Conservation (phyloP, 2,888 invertebrate genomes). For the Philaethria dido region DNA sequence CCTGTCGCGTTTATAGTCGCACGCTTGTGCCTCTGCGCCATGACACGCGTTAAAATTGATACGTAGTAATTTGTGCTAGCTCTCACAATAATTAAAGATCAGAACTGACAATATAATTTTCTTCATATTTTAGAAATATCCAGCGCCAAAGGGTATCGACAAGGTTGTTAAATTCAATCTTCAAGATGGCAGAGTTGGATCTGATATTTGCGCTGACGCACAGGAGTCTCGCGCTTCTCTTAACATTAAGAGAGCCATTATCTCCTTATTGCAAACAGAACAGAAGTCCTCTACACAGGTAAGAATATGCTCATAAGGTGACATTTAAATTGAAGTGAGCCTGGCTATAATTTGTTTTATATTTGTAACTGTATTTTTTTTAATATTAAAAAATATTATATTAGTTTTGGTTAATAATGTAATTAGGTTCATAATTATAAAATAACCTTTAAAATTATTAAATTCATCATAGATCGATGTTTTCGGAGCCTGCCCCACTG, state of each 20-base stretch:
- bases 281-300: slow-evolving; percentile 77
- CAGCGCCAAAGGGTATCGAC: slow-evolving; percentile 85
- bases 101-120: background rate
- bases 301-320: background rate
- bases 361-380: too few relatives aligned
- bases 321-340: too few relatives aligned
- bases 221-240: slow-evolving; percentile 91
- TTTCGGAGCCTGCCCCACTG: slow-evolving; percentile 92
- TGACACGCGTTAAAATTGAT: too few relatives aligned
- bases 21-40: too few relatives aligned
- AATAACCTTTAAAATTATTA: background rate
- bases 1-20: too few relatives aligned
- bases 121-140: slow-evolving; percentile 64
- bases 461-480: slow-evolving; percentile 85
- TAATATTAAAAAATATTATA: too few relatives aligned
- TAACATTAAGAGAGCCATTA: slow-evolving; percentile 95
- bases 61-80: too few relatives aligned
- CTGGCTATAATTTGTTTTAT: too few relatives aligned
- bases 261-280: slow-evolving; percentile 90
- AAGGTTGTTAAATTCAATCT: slow-evolving; percentile 90
- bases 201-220: slow-evolving; percentile 89
- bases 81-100: too few relatives aligned
- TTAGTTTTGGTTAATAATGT: too few relatives aligned
- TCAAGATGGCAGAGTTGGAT: slow-evolving; percentile 89
- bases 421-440: too few relatives aligned